Evolutionary conservation across 2,888 invertebrate genomes (phyloP), one percentile per base, ranked within the genome.

Genomic region (Pediacus dermestoides): DNA sequence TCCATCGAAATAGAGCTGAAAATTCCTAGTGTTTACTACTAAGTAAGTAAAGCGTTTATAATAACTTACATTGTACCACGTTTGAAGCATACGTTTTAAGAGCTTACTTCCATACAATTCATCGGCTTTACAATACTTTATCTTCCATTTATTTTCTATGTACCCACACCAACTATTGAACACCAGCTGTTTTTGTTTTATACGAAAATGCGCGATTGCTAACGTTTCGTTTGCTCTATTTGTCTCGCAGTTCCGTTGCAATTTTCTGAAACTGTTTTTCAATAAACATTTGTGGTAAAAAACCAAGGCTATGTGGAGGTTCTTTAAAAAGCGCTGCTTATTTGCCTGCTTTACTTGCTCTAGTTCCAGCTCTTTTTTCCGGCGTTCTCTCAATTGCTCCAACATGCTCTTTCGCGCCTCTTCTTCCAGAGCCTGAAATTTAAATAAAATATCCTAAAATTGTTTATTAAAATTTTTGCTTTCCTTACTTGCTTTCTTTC

Each of bases 391-490:
- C 14, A 80, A 74, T 50, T 76, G 69, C 62, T 79, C 79, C 57
- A 83, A 76, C 50, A 70, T 74, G 37, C 71, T 75, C 11, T 78
- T 71, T 55, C 75, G 79, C 44, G 81, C 77, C 53, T 75, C 77
- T 18, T 82, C 71, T 41, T 80, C 78, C 56, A 77, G 74, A 1
- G n/a, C n/a, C n/a, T n/a, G n/a, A n/a, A n/a, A n/a, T n/a, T n/a
- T n/a, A n/a, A n/a, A n/a, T n/a, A n/a, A n/a, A n/a, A n/a, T n/a
- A n/a, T n/a, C n/a, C n/a, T n/a, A n/a, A n/a, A n/a, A n/a, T n/a
- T n/a, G n/a, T n/a, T n/a, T n/a, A n/a, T n/a, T n/a, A n/a, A n/a
- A 4, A n/a, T n/a, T n/a, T n/a, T n/a, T n/a, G n/a, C n/a, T n/a
- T n/a, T n/a, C n/a, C n/a, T n/a, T n/a, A 77, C 72, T 37, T 75